These are phyloP conservation scores for Eretmochelys imbricata DNA, from an alignment of 2,113 vertebrate genomes.

Conservation along the genomic window DNA sequence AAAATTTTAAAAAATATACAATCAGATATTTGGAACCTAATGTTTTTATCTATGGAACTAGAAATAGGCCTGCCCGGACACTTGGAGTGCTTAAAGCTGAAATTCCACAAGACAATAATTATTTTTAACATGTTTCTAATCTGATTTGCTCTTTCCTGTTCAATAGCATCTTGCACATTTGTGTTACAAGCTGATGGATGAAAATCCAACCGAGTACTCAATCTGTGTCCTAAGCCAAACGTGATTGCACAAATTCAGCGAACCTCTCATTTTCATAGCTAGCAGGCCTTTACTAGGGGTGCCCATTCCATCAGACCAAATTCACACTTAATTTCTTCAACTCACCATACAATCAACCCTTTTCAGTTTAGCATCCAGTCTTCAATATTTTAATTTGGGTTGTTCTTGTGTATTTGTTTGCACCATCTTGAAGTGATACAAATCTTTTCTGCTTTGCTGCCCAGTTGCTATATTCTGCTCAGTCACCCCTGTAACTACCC, in stretches of 20 bases:
- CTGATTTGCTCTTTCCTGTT: accelerated
- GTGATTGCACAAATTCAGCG: background rate
- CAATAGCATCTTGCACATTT: background rate
- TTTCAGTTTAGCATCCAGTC: background rate
- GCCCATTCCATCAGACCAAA: accelerated
- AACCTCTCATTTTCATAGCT: background rate
- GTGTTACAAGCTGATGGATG: background rate
- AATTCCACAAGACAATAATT: background rate
- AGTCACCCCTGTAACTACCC: background rate
- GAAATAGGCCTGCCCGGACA: background rate
- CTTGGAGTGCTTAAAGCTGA: background rate
- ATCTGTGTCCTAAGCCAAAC: background rate
- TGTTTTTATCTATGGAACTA: background rate
- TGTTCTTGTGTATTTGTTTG: background rate
- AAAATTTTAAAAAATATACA: background rate
- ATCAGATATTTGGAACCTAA: background rate
- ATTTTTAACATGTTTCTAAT: background rate
- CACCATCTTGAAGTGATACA: background rate
- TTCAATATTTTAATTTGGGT: background rate
- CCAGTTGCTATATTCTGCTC: background rate
- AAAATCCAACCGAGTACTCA: background rate
- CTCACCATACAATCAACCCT: background rate
- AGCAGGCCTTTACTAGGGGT: background rate
- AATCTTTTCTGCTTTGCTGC: background rate
- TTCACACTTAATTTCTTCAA: background rate